Percentiles rank a stretch among this genome's conserved stretches.
phyloP scores from a whole-genome alignment of 1,140 invertebrate genomes.

The Argopecten irradians region DNA sequence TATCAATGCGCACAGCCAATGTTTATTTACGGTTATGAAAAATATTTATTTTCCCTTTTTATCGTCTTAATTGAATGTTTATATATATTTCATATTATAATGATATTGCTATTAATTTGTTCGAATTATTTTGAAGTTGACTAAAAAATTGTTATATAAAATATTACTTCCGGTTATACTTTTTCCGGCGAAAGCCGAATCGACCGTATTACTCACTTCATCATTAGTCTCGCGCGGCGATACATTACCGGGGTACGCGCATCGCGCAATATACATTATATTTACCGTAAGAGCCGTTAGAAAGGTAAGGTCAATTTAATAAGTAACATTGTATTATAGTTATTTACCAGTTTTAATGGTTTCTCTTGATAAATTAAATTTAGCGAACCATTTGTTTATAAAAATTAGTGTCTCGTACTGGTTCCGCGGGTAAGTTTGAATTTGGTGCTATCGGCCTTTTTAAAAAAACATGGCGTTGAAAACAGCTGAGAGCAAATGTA shows the following conservation, averaged over 20 bases:
- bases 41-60: not conserved
- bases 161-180: not conserved
- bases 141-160: not conserved
- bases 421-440: conserved; percentile 13
- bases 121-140: not conserved
- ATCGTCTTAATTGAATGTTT: not conserved
- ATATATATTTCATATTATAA: not conserved
- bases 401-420: not conserved
- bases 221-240: not conserved
- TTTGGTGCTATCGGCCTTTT: not conserved
- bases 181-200: not conserved
- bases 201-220: not conserved
- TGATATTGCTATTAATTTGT: too few relatives aligned
- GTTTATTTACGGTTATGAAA: not conserved
- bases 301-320: not conserved
- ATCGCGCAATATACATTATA: not conserved
- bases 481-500: not conserved
- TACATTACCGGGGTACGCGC: not conserved
- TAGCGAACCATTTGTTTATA: not conserved
- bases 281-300: not conserved
- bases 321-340: not conserved
- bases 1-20: not conserved
- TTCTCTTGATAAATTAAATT: not conserved
- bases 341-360: not conserved
- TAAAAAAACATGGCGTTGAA: not conserved